phyloP scores from a whole-genome alignment of 2,888 invertebrate genomes.

The Diogma glabrata region DNA sequence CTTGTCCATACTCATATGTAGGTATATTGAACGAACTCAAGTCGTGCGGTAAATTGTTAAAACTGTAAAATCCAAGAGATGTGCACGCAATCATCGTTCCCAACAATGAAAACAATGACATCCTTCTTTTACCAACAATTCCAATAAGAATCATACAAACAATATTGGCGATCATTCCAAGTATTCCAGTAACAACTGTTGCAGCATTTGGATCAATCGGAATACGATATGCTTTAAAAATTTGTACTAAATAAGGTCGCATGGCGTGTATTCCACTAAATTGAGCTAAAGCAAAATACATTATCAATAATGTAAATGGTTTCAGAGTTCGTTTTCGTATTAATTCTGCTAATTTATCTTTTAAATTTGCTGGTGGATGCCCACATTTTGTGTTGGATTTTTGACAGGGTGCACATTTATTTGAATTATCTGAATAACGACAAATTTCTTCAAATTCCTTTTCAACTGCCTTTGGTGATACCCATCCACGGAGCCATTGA shows the following conservation, averaged over 20 bases:
- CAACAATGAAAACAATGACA: constrained; percentile 37
- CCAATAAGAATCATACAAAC: constrained; percentile 37
- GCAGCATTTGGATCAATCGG: constrained; percentile 35
- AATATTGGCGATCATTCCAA: constrained; percentile 37
- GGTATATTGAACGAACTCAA: constrained; percentile 38
- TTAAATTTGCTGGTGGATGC: constrained; percentile 28
- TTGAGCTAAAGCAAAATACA: constrained; percentile 42
- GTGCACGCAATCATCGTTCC: constrained; percentile 35
- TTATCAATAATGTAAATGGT: constrained; percentile 41
- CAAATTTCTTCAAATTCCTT: constrained; percentile 20
- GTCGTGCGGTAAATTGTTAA: constrained; percentile 27
- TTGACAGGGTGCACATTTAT: constrained; percentile 18
- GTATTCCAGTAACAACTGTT: constrained; percentile 41
- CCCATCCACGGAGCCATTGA: constrained; percentile 41
- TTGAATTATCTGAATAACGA: constrained; percentile 19
- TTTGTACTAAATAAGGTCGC: constrained; percentile 45
- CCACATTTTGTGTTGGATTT: constrained; percentile 20
- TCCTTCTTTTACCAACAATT: constrained; percentile 39
- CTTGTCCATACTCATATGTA: background rate
- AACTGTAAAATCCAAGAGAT: constrained; percentile 37
- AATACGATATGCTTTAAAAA: constrained; percentile 35
- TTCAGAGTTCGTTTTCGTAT: constrained; percentile 41
- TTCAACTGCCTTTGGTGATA: constrained; percentile 19
- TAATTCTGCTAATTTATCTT: constrained; percentile 28
- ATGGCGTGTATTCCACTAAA: constrained; percentile 41